Base-by-base conservation (phyloP, 2,888 invertebrate genomes). In the Eristalis arbustorum region DNA sequence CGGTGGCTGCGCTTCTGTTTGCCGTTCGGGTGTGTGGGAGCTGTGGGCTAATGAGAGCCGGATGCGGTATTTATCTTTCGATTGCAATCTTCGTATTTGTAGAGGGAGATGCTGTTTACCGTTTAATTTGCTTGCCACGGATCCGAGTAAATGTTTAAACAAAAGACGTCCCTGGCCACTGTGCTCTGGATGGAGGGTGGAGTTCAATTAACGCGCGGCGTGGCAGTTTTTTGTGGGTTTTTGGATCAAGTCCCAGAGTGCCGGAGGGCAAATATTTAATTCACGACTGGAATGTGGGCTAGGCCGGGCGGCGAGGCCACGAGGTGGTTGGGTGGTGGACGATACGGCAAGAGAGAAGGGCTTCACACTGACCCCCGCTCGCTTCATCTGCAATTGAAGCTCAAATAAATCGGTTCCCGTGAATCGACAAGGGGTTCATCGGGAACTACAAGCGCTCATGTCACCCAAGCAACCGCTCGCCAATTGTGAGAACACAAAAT, bases 21-120 rank as follows among this genome's bases (percentile, higher is more conserved):
- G 87, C 75, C 67, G 87, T 68, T 63, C 68, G 34, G 49, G 56
- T 71, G 85, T 82, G 74, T 87, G 82, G 82, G 82, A 63, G 82
- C 57, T 28, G 57, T 42, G 67, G 69, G 59, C 79, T 87, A 87
- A 87, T 87, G 78, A 83, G 78, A 87, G 71, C 57, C 87, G 78
- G 79, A 87, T 87, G 87, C 83, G 72, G 83, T 87, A 79, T 83
- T 87, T 87, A 82, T 87, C 87, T 87, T 73, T 77, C 66, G 74
- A 74, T 78, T 74, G 66, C 61, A 75, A 84, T 84, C 84, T 63
- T 31, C 23, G 76, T 72, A 31, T 68, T 77, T 83, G 34, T 37
- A 77, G 67, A 37, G 61, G 61, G 68, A 14, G 59, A 25, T 22
- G 25, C 42, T 80, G 83, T 79, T 87, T 87, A 72, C 67, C 82